Conservation (phyloP, 2,113 vertebrate genomes). For the Zootoca vivipara region DNA sequence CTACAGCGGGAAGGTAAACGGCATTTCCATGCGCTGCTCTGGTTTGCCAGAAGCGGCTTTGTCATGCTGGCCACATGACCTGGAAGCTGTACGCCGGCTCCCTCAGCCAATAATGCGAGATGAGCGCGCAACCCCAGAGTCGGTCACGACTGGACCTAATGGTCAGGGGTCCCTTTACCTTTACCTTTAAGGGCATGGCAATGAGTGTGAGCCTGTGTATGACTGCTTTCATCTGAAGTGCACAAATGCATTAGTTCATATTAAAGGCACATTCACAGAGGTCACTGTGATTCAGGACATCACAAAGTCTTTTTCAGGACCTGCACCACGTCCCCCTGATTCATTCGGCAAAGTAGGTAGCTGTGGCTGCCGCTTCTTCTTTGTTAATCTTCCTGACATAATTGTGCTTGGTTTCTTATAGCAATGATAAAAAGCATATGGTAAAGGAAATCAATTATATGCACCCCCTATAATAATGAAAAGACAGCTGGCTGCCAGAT, state of each 20-base stretch:
- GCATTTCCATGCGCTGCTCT: no score
- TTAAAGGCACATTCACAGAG: background rate
- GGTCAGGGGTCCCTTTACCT: no score
- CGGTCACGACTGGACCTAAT: no score
- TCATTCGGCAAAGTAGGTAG: slow-evolving; percentile 40
- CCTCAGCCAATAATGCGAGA: no score
- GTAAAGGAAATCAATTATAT: slow-evolving; percentile 74
- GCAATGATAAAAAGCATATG: slow-evolving; percentile 58
- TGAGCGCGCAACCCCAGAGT: no score
- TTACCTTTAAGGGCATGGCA: background rate
- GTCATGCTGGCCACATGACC: no score
- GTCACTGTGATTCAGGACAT: slow-evolving; percentile 12
- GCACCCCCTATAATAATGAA: slow-evolving; percentile 73
- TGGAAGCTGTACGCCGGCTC: no score
- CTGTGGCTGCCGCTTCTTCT: background rate
- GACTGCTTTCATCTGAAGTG: background rate
- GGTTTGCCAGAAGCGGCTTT: no score
- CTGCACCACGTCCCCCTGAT: slow-evolving; percentile 30
- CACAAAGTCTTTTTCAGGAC: slow-evolving; percentile 15
- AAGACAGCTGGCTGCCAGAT: slow-evolving; percentile 84
- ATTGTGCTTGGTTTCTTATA: slow-evolving; percentile 56
- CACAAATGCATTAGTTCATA: background rate
- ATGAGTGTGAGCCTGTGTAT: background rate
- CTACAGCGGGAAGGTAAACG: no score
- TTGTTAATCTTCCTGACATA: slow-evolving; percentile 23